A percentile compares a stretch with the other conserved stretches of the same genome.
These are phyloP conservation scores for Hirtodrosophila confusa DNA, from an alignment of 2,888 invertebrate species.

Conservation along the genomic window DNA sequence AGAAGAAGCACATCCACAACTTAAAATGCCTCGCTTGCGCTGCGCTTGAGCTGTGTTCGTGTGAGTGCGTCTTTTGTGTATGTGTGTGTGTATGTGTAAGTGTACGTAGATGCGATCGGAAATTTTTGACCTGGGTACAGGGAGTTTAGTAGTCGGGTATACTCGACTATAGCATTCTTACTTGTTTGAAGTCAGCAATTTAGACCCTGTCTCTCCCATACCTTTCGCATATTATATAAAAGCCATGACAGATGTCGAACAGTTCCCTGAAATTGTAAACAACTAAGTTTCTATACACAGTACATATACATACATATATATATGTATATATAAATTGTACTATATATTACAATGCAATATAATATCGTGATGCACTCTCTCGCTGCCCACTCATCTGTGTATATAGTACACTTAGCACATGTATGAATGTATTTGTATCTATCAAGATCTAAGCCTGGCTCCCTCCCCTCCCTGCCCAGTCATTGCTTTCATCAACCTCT, in stretches of 20 bases:
- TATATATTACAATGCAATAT: conserved; percentile 13
- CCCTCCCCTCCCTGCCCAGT: neutral
- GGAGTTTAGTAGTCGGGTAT: no score
- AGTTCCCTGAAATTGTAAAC: conserved; percentile 59
- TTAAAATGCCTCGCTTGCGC: no score
- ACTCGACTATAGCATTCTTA: no score
- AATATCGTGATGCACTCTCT: conserved; percentile 31
- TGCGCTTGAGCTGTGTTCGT: no score
- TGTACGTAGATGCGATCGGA: no score
- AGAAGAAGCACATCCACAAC: no score
- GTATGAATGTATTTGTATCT: neutral
- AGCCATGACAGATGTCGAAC: conserved; percentile 36
- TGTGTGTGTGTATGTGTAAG: no score
- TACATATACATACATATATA: neutral
- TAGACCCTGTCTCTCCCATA: conserved; percentile 8
- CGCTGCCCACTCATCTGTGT: conserved; percentile 34
- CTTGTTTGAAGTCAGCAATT: no score
- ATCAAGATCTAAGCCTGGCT: conserved; percentile 50
- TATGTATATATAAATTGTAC: neutral
- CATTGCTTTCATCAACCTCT: conserved; percentile 7
- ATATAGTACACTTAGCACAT: neutral
- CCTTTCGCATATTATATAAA: conserved; percentile 28
- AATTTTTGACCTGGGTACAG: no score
- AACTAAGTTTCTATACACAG: neutral
- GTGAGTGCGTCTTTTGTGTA: no score